Conservation (phyloP, 2,113 vertebrate genomes). For the Tonatia bakeri region DNA sequence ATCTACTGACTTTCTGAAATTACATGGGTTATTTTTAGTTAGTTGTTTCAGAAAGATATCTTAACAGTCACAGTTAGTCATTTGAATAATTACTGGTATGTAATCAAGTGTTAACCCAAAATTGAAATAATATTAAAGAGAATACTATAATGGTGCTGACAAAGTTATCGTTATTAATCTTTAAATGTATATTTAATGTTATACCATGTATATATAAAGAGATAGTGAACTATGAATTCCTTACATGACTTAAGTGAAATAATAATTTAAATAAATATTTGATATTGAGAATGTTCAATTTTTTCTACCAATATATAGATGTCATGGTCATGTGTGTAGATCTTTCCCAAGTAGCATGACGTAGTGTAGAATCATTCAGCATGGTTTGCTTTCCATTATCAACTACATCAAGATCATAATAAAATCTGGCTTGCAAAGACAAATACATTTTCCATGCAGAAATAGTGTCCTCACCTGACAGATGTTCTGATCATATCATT, state of each 20-base stretch:
- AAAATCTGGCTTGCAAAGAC: neutral
- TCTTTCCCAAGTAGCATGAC: neutral
- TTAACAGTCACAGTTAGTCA: neutral
- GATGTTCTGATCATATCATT: neutral
- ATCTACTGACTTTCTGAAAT: neutral
- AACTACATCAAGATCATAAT: neutral
- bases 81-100: neutral
- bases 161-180: neutral
- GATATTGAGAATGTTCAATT: neutral
- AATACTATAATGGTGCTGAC: neutral
- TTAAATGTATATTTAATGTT: neutral
- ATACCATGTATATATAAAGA: neutral
- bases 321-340: neutral
- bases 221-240: neutral
- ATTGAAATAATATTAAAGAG: neutral
- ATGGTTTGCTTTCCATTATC: neutral
- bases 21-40: neutral
- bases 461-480: neutral
- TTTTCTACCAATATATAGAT: neutral
- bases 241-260: neutral
- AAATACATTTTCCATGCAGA: neutral
- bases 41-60: neutral
- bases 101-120: neutral
- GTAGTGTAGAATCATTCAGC: neutral
- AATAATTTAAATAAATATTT: neutral